These are phyloP conservation scores for Anarsia innoxiella DNA, from an alignment of 2,888 invertebrate species.

Conservation along the genomic window DNA sequence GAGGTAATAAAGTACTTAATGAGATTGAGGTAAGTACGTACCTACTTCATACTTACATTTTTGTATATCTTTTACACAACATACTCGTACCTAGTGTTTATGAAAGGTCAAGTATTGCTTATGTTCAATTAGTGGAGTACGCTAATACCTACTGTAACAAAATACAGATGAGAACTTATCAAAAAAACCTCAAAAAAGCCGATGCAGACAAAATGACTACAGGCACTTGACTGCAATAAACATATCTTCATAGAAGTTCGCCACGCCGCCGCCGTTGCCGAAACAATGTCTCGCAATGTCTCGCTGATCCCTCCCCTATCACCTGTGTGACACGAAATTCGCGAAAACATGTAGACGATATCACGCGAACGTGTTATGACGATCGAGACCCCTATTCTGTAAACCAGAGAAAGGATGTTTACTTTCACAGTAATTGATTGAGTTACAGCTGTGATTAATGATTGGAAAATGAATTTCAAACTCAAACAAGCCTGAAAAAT, in stretches of 20 bases:
- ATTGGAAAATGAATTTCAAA: neutral
- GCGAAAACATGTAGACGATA: slow-evolving; percentile 47
- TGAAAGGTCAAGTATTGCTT: too few species aligned
- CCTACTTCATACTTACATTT: too few species aligned
- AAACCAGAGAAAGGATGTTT: slow-evolving; percentile 10
- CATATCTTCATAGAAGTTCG: slow-evolving; percentile 11
- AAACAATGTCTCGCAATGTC: slow-evolving; percentile 38
- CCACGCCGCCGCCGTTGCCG: slow-evolving; percentile 30
- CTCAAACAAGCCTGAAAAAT: neutral
- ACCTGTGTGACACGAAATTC: slow-evolving; percentile 51
- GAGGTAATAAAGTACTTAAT: too few species aligned
- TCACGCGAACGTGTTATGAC: slow-evolving; percentile 53
- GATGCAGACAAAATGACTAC: neutral
- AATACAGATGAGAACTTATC: too few species aligned
- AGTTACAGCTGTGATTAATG: neutral
- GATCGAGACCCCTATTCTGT: slow-evolving; percentile 35
- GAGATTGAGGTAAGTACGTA: too few species aligned
- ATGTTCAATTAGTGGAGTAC: too few species aligned
- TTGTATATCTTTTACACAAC: too few species aligned
- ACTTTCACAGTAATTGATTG: slow-evolving; percentile 22
- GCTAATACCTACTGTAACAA: too few species aligned
- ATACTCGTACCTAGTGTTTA: too few species aligned
- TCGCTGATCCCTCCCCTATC: slow-evolving; percentile 47
- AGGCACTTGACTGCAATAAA: slow-evolving; percentile 13
- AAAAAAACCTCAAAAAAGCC: neutral